Base-by-base conservation (phyloP, 2,113 vertebrate species). In the Cyanoramphus novaezelandiae region DNA sequence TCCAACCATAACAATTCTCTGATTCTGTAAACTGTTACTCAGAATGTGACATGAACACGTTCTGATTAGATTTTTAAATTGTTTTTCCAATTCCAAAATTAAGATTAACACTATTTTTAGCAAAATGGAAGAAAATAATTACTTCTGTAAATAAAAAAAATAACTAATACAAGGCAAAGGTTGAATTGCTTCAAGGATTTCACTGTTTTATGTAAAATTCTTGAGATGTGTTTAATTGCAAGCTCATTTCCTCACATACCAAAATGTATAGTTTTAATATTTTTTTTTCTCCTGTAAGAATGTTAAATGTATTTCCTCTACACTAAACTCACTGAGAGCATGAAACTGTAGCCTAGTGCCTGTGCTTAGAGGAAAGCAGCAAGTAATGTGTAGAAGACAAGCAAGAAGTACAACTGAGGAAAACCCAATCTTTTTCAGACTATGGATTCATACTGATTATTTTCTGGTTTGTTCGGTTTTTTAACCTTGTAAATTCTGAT, bases 61-160 rank as follows among this genome's bases (percentile, higher is more conserved):
- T 74, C 35, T 5, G 1, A 46, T 60, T 35, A 59, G 21, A 0
- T 3, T 7, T 82, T 86, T 84, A 27, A 1, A 11, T 28, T 10
- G 10, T 19, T 37, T 59, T 81, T 77, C 4, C 47, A 78, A 78
- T 69, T 69, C 11, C 23, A 80, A 72, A 74, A 21, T 44, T 3
- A 72, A 75, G 23, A 53, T 76, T 71, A 67, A 47, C 20, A 37
- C 3, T 6, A n/a, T 27, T 76, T 53, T 81, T 69, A 82, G 52
- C 9, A 84, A 87, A 87, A 62, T 14, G 14, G 29, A 81, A 92
- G 3, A 70, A 86, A 64, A 69, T 10, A 71, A 35, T 76, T 70
- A 18, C 10, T 53, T 67, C 6, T 7, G 37, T 50, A 83, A 71
- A 77, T 60, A 18, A 4, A 72, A 63, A 4, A 44, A 4, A 41